Evolutionary conservation across 2,797 vertebrate genomes (phyloP), one percentile per base, ranked within the genome.

Genomic region (Gobionotothen gibberifrons): DNA sequence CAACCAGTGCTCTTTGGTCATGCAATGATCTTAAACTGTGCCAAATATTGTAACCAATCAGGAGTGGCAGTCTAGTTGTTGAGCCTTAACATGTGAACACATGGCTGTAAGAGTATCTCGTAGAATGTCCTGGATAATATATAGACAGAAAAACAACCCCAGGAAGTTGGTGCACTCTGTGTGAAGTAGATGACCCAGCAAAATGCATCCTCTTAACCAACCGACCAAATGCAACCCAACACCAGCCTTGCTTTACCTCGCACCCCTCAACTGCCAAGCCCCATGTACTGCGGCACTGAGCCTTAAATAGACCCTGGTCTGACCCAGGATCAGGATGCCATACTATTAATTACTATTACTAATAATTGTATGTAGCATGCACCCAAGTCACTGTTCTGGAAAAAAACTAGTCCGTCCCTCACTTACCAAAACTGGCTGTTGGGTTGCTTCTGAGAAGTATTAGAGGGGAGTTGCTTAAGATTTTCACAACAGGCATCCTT

Each of bases 231-330:
- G 91, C 82, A 92, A 92, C 88, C 75, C 63, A 85, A 93, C 87
- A 89, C 92, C 82, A n/a, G 62, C 42, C 48, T 68, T 26, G 32
- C 32, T 9, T 36, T 9, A 32, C 55, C 52, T 16, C n/a, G 19
- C 17, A 74, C 62, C 76, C 49, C 56, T 55, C 51, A 9, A 39
- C 54, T 71, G 66, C 81, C 57, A 69, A 66, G 42, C 21, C 19
- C 36, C 69, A 72, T 82, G 16, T 79, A 60, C 75, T 76, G 68
- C 65, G 40, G 62, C 13, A 13, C 78, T 16, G 42, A 53, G 78
- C 84, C 87, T 83, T 66, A 92, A 93, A 94, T 94, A 93, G 86
- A 77, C 68, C 69, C 43, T 72, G 78, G 49, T 58, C 70, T 85
- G 61, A 64, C 81, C 57, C 44, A 32, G 61, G 82, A 77, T 77